phyloP scores from a whole-genome alignment of 2,797 vertebrate species.

The Schizothorax lantsangensis region DNA sequence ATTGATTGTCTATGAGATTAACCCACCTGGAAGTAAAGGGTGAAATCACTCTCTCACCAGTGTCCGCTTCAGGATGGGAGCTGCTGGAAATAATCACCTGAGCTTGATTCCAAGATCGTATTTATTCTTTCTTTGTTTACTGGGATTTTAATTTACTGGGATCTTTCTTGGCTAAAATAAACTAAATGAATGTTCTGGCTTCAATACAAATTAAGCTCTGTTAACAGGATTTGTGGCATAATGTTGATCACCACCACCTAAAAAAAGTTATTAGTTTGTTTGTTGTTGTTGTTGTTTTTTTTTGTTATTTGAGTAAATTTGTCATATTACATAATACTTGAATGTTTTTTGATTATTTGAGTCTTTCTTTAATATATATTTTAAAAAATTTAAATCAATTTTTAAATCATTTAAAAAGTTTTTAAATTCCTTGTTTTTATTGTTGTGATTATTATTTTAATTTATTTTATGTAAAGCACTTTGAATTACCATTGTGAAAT shows the following conservation, averaged over 20 bases:
- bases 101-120: background rate
- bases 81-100: conserved; percentile 39
- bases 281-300: too few relatives aligned
- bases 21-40: conserved; percentile 57
- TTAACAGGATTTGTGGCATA: background rate
- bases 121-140: conserved; percentile 32
- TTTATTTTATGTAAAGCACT: too few relatives aligned
- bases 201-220: background rate
- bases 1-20: conserved; percentile 55
- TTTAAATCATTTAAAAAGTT: too few relatives aligned
- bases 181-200: background rate
- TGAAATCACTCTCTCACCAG: conserved; percentile 47
- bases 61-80: background rate
- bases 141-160: background rate
- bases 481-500: too few relatives aligned
- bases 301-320: too few relatives aligned
- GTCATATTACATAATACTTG: too few relatives aligned
- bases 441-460: too few relatives aligned
- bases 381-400: too few relatives aligned
- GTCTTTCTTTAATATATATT: too few relatives aligned
- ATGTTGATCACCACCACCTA: background rate
- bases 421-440: too few relatives aligned
- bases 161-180: background rate
- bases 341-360: too few relatives aligned
- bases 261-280: too few relatives aligned